A percentile compares a stretch with the other conserved stretches of the same genome.
Conservation (phyloP, 2,797 vertebrate species). For the Alfaro cultratus region DNA sequence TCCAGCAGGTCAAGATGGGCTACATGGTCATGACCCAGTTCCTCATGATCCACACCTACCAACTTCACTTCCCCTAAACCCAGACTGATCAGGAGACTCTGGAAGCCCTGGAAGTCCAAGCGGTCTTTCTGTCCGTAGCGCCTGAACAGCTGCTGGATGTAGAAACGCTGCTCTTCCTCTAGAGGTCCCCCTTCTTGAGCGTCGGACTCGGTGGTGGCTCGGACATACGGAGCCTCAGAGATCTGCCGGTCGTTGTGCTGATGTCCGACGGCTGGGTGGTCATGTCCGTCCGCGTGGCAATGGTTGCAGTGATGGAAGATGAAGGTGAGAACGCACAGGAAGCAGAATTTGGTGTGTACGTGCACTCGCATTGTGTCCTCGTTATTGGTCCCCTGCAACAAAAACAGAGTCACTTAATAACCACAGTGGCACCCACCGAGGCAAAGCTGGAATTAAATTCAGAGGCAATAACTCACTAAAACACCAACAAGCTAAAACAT, state of each 20-base stretch:
- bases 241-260: constrained; percentile 86
- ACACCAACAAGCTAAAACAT: not conserved
- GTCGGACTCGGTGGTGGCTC: constrained; percentile 52
- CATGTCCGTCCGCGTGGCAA: constrained; percentile 85
- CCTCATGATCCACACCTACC: constrained; percentile 89
- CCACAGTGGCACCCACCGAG: not conserved
- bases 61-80: constrained; percentile 93
- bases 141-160: constrained; percentile 92
- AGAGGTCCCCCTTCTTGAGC: constrained; percentile 71
- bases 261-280: constrained; percentile 71
- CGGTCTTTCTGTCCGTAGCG: constrained; percentile 90
- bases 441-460: not conserved
- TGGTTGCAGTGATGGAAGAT: constrained; percentile 93
- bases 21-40: constrained; percentile 94
- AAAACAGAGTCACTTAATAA: constrained; percentile 3
- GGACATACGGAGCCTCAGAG: constrained; percentile 82
- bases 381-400: constrained; percentile 80
- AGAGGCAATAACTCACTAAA: not conserved
- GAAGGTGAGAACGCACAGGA: constrained; percentile 97
- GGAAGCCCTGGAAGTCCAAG: constrained; percentile 91
- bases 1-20: constrained; percentile 93
- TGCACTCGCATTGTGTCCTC: constrained; percentile 92
- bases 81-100: constrained; percentile 90
- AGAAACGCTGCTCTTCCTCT: constrained; percentile 92
- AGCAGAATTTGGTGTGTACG: constrained; percentile 94